These are phyloP conservation scores for Phocoena phocoena DNA, from an alignment of 2,113 vertebrate species.

Conservation along the genomic window DNA sequence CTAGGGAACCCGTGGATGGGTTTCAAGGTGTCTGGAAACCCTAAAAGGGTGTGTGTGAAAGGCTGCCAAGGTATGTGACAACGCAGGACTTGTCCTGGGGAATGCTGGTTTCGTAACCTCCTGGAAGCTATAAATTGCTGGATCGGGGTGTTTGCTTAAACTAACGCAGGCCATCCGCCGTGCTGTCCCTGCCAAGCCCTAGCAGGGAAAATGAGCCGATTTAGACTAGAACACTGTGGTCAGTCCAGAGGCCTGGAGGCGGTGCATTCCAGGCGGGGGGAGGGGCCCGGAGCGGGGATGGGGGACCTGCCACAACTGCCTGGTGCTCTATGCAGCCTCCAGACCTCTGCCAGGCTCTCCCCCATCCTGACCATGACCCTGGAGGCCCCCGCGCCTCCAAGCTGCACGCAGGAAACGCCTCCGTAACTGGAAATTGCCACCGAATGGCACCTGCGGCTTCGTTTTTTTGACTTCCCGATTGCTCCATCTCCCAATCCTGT, in stretches of 20 bases:
- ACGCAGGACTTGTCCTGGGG: not conserved
- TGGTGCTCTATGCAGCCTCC: not conserved
- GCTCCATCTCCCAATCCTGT: not conserved
- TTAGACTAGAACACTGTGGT: not conserved
- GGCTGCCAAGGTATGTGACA: not conserved
- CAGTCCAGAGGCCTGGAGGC: too few species aligned
- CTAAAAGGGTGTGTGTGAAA: too few species aligned
- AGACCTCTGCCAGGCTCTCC: not conserved
- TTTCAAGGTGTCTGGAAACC: not conserved
- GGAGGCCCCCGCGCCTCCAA: not conserved
- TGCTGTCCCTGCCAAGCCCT: not conserved
- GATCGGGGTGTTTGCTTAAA: not conserved
- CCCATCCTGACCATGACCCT: not conserved
- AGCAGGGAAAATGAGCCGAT: not conserved
- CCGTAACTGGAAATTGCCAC: not conserved
- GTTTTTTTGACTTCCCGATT: not conserved
- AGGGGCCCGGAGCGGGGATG: fast-evolving
- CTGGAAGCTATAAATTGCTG: not conserved
- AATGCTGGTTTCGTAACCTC: not conserved
- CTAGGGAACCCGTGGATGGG: not conserved
- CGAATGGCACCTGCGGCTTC: not conserved
- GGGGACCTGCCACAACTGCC: not conserved
- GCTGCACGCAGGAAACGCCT: not conserved
- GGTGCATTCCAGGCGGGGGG: too few species aligned
- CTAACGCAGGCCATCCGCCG: not conserved